Conservation (phyloP, 2,888 invertebrate genomes). For the Phorcus lineatus region DNA sequence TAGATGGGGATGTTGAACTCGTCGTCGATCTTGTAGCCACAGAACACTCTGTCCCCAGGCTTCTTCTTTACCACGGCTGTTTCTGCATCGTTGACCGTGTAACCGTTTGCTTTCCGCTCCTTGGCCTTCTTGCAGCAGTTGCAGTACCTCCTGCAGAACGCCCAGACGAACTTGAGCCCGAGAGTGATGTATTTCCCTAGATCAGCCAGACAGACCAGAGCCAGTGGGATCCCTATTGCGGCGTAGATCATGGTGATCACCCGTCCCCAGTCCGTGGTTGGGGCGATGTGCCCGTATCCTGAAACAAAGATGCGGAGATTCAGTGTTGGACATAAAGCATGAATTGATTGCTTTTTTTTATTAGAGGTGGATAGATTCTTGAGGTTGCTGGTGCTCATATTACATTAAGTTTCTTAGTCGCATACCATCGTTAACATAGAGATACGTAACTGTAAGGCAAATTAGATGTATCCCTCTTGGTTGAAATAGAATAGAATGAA, state of each 20-base stretch:
- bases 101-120: neutral
- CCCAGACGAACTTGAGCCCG: constrained; percentile 91
- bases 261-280: constrained; percentile 89
- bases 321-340: neutral
- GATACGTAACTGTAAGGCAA: too few relatives aligned
- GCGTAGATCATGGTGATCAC: constrained; percentile 94
- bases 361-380: too few relatives aligned
- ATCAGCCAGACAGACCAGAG: constrained; percentile 94
- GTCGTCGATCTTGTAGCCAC: constrained; percentile 75
- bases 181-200: constrained; percentile 95
- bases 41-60: constrained; percentile 35
- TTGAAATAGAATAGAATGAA: too few relatives aligned
- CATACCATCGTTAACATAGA: too few relatives aligned
- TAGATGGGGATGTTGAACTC: constrained; percentile 96
- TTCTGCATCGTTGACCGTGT: neutral
- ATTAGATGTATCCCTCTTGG: too few relatives aligned
- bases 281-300: constrained; percentile 98
- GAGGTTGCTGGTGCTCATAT: too few relatives aligned
- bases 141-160: constrained; percentile 74
- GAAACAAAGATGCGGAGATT: constrained; percentile 50
- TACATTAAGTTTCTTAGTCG: too few relatives aligned
- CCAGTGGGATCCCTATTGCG: constrained; percentile 95
- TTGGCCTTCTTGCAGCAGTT: constrained; percentile 25
- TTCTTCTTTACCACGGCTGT: neutral
- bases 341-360: neutral